Conservation (phyloP, 2,888 invertebrate genomes). For the Diaphora mendica region DNA sequence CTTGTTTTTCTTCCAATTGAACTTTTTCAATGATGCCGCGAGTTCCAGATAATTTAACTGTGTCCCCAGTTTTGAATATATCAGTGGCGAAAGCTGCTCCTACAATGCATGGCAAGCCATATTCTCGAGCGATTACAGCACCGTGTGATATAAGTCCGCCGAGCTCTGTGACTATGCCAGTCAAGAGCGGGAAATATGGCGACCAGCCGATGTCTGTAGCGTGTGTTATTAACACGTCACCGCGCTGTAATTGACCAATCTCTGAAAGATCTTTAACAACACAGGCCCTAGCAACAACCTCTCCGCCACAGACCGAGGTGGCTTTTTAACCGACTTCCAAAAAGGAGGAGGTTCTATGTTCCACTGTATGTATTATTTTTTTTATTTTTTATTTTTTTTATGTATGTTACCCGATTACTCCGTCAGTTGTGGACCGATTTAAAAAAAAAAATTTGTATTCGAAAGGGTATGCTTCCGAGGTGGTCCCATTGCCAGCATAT, state of each 20-base stretch:
- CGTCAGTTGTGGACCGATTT: too few relatives aligned
- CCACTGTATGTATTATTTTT: too few relatives aligned
- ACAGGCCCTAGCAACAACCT: conserved; percentile 89
- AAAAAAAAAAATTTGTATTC: too few relatives aligned
- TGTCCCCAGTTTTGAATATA: conserved; percentile 89
- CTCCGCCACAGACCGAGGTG: conserved; percentile 90
- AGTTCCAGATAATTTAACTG: conserved; percentile 82
- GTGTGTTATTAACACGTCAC: conserved; percentile 92
- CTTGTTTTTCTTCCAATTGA: conserved; percentile 39
- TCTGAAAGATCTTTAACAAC: conserved; percentile 89
- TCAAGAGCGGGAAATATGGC: conserved; percentile 92
- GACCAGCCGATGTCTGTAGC: conserved; percentile 95
- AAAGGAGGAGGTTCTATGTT: too few relatives aligned
- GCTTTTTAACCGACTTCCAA: too few relatives aligned
- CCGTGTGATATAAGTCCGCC: conserved; percentile 94
- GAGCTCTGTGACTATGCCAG: conserved; percentile 93
- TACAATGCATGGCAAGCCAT: conserved; percentile 93
- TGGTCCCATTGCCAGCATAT: too few relatives aligned
- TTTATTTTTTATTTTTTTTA: too few relatives aligned
- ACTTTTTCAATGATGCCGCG: conserved; percentile 78
- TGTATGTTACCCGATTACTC: too few relatives aligned
- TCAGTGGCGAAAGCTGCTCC: conserved; percentile 89
- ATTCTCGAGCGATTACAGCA: conserved; percentile 94
- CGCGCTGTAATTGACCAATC: conserved; percentile 81
- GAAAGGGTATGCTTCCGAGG: too few relatives aligned